Evolutionary conservation across 2,113 vertebrate genomes (phyloP).

Genomic region (Petrocephalus zakoni): DNA sequence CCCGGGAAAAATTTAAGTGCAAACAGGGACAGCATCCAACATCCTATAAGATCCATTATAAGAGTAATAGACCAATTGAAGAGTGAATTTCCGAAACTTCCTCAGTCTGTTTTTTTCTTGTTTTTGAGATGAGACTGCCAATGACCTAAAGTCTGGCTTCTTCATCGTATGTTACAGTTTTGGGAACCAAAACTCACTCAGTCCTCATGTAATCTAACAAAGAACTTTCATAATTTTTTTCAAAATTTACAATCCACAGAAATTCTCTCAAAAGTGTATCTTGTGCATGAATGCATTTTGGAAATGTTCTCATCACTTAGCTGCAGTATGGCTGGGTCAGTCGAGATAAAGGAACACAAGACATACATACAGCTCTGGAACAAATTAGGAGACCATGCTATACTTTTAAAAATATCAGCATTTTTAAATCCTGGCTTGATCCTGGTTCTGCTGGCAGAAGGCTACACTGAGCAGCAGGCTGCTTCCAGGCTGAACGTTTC

Average conservation of each 20-base stretch:
- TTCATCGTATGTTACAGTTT: background rate
- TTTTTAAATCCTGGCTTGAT: too few species aligned
- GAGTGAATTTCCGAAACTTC: background rate
- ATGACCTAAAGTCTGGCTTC: background rate
- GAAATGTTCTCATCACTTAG: background rate
- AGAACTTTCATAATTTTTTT: background rate
- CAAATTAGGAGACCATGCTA: too few species aligned
- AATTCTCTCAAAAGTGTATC: background rate
- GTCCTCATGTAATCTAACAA: background rate
- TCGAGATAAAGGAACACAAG: background rate
- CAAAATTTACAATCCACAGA: background rate
- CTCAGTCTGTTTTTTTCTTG: background rate
- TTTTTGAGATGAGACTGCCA: background rate
- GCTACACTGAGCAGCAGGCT: too few species aligned
- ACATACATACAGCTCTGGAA: background rate
- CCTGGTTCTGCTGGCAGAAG: too few species aligned
- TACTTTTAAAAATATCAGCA: too few species aligned
- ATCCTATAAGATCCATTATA: background rate
- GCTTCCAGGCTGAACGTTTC: too few species aligned
- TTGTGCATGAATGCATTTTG: background rate
- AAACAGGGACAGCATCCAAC: background rate
- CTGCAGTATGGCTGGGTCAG: background rate
- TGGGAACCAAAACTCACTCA: background rate
- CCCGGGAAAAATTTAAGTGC: background rate
- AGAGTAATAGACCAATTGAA: background rate